These are phyloP conservation scores for Zaprionus davidi DNA, from an alignment of 1,140 invertebrate species.

Conservation along the genomic window DNA sequence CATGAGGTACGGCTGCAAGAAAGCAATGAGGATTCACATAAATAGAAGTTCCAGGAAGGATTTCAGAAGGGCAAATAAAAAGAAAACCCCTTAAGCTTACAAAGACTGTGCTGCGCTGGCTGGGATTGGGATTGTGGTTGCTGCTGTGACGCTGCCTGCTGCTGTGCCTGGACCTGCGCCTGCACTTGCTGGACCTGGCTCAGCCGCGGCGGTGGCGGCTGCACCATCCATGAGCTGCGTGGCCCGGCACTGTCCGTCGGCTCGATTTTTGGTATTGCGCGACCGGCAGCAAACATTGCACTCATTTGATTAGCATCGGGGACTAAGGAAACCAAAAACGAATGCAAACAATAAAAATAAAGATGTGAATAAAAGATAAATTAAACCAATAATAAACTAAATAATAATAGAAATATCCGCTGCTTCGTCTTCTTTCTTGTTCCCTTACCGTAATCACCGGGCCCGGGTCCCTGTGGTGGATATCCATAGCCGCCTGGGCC, in stretches of 20 bases:
- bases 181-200: constrained; percentile 25
- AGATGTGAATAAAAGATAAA: constrained; percentile 8
- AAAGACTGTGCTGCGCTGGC: constrained; percentile 85
- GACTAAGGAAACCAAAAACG: constrained; percentile 65
- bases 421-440: neutral
- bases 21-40: constrained; percentile 32
- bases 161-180: constrained; percentile 17
- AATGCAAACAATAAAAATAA: constrained; percentile 41
- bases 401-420: neutral
- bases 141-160: constrained; percentile 57
- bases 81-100: constrained; percentile 85
- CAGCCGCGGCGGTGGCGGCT: constrained; percentile 53
- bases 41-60: constrained; percentile 22
- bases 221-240: constrained; percentile 80
- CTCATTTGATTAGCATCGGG: constrained; percentile 85
- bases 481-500: constrained; percentile 84
- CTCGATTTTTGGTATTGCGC: constrained; percentile 85
- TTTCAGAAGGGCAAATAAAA: constrained; percentile 72
- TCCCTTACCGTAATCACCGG: constrained; percentile 66
- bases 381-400: neutral
- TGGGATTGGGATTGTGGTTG: constrained; percentile 68
- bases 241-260: constrained; percentile 71
- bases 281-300: constrained; percentile 85
- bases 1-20: constrained; percentile 76
- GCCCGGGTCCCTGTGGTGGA: constrained; percentile 74